Conservation (phyloP, 1,140 invertebrate species). For the Magallana gigas region DNA sequence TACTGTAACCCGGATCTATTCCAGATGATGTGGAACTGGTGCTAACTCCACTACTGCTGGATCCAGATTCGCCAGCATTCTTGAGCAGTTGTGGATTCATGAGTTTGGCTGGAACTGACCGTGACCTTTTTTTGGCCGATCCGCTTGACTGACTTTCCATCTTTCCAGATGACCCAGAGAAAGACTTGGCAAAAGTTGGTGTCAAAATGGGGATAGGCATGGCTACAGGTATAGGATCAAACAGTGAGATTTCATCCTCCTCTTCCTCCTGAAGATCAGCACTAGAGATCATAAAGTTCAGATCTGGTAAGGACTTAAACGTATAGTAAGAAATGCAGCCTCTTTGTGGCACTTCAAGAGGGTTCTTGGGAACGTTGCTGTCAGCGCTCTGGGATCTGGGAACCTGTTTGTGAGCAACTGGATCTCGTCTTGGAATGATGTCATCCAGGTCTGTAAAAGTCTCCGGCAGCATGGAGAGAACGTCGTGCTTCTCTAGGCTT, state of each 20-base stretch:
- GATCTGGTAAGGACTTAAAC: conserved; percentile 71
- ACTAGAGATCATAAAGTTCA: conserved; percentile 65
- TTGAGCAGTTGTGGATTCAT: conserved; percentile 37
- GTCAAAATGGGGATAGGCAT: conserved; percentile 54
- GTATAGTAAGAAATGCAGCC: conserved; percentile 59
- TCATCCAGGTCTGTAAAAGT: conserved; percentile 59
- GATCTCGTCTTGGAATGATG: conserved; percentile 43
- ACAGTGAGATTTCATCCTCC: conserved; percentile 55
- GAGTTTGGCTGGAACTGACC: conserved; percentile 54
- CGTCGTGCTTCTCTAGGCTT: conserved; percentile 62
- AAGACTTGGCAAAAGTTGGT: conserved; percentile 44
- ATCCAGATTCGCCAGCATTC: conserved; percentile 58
- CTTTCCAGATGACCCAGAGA: conserved; percentile 11
- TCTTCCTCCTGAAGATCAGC: conserved; percentile 23
- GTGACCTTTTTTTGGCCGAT: conserved; percentile 49
- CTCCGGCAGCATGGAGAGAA: conserved; percentile 69
- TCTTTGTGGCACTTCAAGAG: neutral
- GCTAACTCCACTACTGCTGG: conserved; percentile 68
- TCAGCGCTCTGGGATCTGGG: conserved; percentile 67
- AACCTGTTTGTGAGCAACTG: conserved; percentile 10
- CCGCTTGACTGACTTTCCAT: conserved; percentile 16
- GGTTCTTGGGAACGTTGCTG: neutral
- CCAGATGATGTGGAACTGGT: conserved; percentile 71
- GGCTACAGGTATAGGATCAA: conserved; percentile 64
- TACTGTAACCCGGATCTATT: conserved; percentile 69